These are phyloP conservation scores for Nomada goodeniana DNA, from an alignment of 2,888 invertebrate genomes.

Conservation along the genomic window DNA sequence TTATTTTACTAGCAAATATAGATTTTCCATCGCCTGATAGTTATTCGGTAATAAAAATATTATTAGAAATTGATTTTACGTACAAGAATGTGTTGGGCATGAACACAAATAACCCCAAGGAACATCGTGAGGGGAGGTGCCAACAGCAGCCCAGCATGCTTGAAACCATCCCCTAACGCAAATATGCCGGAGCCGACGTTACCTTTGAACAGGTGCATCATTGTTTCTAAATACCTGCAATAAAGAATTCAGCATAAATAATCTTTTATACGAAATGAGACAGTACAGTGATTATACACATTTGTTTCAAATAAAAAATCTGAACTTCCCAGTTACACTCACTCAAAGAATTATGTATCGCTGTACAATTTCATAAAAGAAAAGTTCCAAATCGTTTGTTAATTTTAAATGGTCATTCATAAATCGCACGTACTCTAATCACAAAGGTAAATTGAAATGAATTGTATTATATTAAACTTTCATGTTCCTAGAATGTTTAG, in stretches of 20 bases:
- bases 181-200: conserved; percentile 98
- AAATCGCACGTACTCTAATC: too few species aligned
- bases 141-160: conserved; percentile 94
- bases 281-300: not conserved
- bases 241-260: conserved; percentile 34
- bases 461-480: not conserved
- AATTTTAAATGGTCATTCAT: not conserved
- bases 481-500: not conserved
- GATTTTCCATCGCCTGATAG: too few species aligned
- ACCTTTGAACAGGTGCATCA: conserved; percentile 97
- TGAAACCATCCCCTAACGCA: conserved; percentile 97
- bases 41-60: not conserved
- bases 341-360: not conserved
- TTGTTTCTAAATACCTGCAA: conserved; percentile 92
- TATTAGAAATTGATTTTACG: conserved; percentile 76
- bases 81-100: conserved; percentile 96
- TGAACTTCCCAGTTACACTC: not conserved
- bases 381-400: not conserved
- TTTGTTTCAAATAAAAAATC: not conserved
- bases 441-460: too few species aligned
- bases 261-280: not conserved
- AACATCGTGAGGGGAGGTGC: conserved; percentile 91
- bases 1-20: too few species aligned
- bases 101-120: conserved; percentile 94
- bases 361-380: not conserved